These are phyloP conservation scores for Tetramorium alpestre DNA, from an alignment of 1,140 invertebrate species.

Conservation along the genomic window DNA sequence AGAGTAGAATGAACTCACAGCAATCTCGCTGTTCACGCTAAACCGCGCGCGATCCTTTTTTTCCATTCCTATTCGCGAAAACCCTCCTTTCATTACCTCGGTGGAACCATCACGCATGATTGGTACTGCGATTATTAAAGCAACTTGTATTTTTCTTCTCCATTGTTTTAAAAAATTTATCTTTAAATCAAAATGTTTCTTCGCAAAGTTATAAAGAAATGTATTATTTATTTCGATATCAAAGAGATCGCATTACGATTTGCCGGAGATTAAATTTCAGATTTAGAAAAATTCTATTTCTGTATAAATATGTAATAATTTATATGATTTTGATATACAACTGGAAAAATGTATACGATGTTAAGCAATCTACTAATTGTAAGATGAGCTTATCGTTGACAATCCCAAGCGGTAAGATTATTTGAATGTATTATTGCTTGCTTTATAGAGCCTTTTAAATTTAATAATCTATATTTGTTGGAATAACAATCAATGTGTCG, in stretches of 20 bases:
- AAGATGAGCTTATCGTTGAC: neutral
- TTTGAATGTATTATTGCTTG: too few relatives aligned
- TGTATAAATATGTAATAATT: neutral
- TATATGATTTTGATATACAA: neutral
- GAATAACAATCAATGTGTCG: neutral
- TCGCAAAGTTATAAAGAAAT: neutral
- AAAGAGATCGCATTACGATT: neutral
- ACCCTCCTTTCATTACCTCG: conserved; percentile 34
- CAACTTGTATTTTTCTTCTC: neutral
- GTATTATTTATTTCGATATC: neutral
- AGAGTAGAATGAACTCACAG: conserved; percentile 45
- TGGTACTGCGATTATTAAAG: conserved; percentile 35
- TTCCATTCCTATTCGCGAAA: conserved; percentile 19
- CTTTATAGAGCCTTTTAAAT: neutral
- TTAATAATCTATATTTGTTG: neutral
- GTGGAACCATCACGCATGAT: conserved; percentile 12
- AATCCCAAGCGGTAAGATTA: neutral
- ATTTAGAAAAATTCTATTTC: neutral
- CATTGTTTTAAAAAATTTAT: neutral
- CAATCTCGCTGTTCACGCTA: conserved; percentile 54
- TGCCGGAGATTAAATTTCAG: neutral
- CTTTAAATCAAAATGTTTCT: neutral
- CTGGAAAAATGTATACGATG: neutral
- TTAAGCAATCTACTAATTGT: neutral
- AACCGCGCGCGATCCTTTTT: conserved; percentile 40